These are phyloP conservation scores for Rhysida immarginata DNA, from an alignment of 1,140 invertebrate genomes.

Conservation along the genomic window DNA sequence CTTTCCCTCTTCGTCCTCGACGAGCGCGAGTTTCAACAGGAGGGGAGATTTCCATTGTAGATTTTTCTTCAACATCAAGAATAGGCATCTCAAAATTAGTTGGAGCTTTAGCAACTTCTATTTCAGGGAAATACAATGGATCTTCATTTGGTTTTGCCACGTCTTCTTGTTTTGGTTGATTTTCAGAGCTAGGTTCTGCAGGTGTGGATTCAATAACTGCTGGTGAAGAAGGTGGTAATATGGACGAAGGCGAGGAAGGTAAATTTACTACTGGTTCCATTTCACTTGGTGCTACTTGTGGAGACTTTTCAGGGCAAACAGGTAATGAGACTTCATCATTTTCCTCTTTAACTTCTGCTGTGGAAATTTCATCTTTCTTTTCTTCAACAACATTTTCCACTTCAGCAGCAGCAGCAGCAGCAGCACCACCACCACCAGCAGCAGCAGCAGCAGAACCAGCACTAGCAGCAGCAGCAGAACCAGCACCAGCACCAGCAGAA, in stretches of 20 bases:
- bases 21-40: not conserved
- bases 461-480: too few species aligned
- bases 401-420: slow-evolving; percentile 11
- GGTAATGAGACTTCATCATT: too few species aligned
- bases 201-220: not conserved
- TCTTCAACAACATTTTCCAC: slow-evolving; percentile 16
- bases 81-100: not conserved
- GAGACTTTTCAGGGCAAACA: too few species aligned
- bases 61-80: slow-evolving; percentile 6
- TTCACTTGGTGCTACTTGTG: too few species aligned
- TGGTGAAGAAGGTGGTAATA: not conserved
- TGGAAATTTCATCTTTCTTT: slow-evolving; percentile 21
- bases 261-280: not conserved
- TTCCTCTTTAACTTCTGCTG: slow-evolving; percentile 1
- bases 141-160: too few species aligned
- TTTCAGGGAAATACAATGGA: too few species aligned
- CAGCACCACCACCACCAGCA: slow-evolving; percentile 10
- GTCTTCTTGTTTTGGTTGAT: too few species aligned
- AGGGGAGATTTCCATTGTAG: not conserved
- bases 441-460: too few species aligned
- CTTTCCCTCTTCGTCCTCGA: not conserved
- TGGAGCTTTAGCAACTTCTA: too few species aligned
- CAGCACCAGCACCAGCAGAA: too few species aligned
- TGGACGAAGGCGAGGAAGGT: not conserved
- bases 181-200: too few species aligned